These are phyloP conservation scores for Lagorchestes hirsutus DNA, from an alignment of 2,797 vertebrate genomes.

Conservation along the genomic window DNA sequence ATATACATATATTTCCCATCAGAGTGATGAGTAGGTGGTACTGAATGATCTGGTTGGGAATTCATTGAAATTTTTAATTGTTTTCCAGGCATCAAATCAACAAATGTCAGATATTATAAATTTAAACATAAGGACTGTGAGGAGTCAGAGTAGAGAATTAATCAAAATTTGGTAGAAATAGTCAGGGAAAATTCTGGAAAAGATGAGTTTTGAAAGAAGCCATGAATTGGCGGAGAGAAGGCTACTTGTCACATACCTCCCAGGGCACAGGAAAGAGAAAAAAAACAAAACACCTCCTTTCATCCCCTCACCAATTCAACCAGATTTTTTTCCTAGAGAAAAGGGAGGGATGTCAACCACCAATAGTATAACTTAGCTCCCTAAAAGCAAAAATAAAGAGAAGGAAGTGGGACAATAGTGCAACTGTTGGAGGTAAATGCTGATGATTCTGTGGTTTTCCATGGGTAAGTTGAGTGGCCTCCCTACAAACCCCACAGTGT, in stretches of 20 bases:
- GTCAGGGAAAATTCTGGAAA: not conserved
- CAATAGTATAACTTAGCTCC: not conserved
- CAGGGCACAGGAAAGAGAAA: not conserved
- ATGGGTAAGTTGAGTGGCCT: not conserved
- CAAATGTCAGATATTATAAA: not conserved
- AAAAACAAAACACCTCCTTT: not conserved
- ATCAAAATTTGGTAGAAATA: not conserved
- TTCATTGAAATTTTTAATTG: not conserved
- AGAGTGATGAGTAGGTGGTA: not conserved
- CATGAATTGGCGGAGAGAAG: not conserved
- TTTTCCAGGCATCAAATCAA: not conserved
- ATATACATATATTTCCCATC: not conserved
- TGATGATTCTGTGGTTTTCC: not conserved
- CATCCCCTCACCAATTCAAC: not conserved
- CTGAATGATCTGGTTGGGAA: not conserved
- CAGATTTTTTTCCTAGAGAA: not conserved
- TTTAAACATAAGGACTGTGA: not conserved
- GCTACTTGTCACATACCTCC: not conserved
- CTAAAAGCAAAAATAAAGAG: not conserved
- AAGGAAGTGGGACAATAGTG: not conserved
- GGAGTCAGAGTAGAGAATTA: not conserved
- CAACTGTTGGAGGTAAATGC: not conserved
- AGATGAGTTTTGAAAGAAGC: not conserved
- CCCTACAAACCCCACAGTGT: not conserved
- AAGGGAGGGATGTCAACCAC: not conserved